Evolutionary conservation across 92 coral and sea anemone genomes (phyloP).

Genomic region (Bergia puertoricense): DNA sequence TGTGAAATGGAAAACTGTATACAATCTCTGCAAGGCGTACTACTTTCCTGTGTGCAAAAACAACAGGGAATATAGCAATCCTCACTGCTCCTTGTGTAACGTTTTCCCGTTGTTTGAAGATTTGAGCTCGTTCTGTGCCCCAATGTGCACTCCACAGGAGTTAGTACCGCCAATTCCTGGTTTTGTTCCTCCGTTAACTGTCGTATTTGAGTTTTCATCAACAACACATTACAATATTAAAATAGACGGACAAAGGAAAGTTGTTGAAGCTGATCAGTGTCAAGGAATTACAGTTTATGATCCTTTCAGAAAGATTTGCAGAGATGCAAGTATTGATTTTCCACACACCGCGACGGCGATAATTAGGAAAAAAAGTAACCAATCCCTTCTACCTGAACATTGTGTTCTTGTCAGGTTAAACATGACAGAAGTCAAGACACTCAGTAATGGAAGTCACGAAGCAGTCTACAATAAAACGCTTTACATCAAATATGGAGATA

Average conservation of each 20-base stretch:
- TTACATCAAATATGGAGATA: not conserved
- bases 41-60: conserved; percentile 17
- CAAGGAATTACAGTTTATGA: conserved; percentile 6
- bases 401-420: not conserved
- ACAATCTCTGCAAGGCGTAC: not conserved
- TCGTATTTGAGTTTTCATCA: conserved; percentile 2
- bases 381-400: not conserved
- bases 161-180: not conserved
- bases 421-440: conserved; percentile 1
- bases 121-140: not conserved
- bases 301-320: conserved; percentile 22
- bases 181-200: not conserved
- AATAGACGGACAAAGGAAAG: not conserved
- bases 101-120: not conserved
- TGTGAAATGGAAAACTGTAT: not conserved
- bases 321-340: not conserved
- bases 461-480: conserved; percentile 2
- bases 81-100: conserved; percentile 21
- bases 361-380: not conserved
- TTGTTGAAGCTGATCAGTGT: conserved; percentile 9
- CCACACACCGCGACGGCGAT: no score
- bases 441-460: conserved; percentile 16
- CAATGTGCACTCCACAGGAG: not conserved
- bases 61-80: not conserved
- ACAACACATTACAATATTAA: not conserved